phyloP scores from a whole-genome alignment of 2,113 vertebrate genomes.

The Myrmecophaga tridactyla region DNA sequence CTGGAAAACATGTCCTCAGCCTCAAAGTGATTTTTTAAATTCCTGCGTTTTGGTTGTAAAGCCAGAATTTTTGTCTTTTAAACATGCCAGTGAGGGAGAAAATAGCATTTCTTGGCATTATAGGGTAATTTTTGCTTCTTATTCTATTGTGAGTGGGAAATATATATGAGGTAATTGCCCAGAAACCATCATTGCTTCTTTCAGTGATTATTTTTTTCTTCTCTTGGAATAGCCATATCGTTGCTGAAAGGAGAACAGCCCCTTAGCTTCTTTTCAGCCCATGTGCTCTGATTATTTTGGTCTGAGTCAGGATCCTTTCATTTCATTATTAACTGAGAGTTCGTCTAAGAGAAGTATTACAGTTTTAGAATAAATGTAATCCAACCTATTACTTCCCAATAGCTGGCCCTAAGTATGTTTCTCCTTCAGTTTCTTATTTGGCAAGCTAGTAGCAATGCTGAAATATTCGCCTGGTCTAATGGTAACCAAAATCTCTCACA shows the following conservation, averaged over 20 bases:
- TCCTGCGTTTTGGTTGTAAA: constrained; percentile 41
- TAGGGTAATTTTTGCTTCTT: constrained; percentile 16
- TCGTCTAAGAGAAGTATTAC: background rate
- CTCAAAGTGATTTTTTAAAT: constrained; percentile 61
- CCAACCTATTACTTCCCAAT: background rate
- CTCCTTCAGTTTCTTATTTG: background rate
- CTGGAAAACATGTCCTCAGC: constrained; percentile 46
- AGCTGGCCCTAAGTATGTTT: background rate
- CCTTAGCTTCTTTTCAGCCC: background rate
- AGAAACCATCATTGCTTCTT: constrained; percentile 39
- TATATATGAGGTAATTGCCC: constrained; percentile 38
- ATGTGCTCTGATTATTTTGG: background rate
- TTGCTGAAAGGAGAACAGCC: constrained; percentile 12
- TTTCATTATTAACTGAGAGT: background rate
- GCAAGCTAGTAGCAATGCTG: background rate
- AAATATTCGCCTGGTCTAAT: background rate
- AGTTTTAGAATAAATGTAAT: too few relatives aligned
- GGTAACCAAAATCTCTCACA: background rate
- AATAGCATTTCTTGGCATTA: constrained; percentile 68
- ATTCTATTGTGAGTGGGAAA: constrained; percentile 43
- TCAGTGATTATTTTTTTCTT: constrained; percentile 3
- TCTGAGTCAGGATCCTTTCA: background rate
- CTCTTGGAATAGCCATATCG: background rate
- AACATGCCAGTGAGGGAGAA: constrained; percentile 60
- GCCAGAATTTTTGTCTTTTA: constrained; percentile 62